Conservation (phyloP, 2,888 invertebrate species). For the Busseola fusca region DNA sequence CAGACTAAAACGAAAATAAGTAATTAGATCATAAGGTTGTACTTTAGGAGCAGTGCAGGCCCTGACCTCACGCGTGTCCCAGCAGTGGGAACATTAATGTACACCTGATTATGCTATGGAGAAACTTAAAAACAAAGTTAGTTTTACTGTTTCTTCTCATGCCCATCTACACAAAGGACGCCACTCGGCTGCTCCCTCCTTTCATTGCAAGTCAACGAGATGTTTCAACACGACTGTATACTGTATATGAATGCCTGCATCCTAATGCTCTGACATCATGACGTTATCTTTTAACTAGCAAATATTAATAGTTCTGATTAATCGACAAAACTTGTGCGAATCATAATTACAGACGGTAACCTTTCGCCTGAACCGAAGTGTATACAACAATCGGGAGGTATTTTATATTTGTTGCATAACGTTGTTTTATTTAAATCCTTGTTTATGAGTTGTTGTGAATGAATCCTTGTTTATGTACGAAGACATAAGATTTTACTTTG, state of each 20-base stretch:
- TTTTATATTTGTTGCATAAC: background rate
- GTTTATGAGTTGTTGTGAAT: background rate
- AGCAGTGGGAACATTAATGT: background rate
- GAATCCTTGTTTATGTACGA: background rate
- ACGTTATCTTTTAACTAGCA: slow-evolving; percentile 5
- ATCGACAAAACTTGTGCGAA: background rate
- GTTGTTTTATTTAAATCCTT: slow-evolving; percentile 1
- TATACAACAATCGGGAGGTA: background rate
- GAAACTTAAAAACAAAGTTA: background rate
- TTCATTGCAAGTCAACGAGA: background rate
- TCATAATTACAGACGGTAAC: slow-evolving; percentile 24
- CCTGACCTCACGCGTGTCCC: no score
- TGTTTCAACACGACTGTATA: background rate
- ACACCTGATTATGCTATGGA: background rate
- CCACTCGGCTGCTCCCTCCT: background rate
- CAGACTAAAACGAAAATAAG: no score
- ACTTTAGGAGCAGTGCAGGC: background rate
- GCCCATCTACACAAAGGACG: background rate
- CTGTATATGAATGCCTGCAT: background rate
- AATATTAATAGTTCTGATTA: background rate
- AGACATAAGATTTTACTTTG: background rate
- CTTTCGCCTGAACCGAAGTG: slow-evolving; percentile 8
- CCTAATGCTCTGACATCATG: background rate
- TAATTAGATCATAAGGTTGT: no score
- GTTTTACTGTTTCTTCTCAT: no score